Percentiles rank a stretch among this genome's conserved stretches.
Evolutionary conservation across 1,140 invertebrate species (phyloP).

Genomic region (Brachionus sp.): DNA sequence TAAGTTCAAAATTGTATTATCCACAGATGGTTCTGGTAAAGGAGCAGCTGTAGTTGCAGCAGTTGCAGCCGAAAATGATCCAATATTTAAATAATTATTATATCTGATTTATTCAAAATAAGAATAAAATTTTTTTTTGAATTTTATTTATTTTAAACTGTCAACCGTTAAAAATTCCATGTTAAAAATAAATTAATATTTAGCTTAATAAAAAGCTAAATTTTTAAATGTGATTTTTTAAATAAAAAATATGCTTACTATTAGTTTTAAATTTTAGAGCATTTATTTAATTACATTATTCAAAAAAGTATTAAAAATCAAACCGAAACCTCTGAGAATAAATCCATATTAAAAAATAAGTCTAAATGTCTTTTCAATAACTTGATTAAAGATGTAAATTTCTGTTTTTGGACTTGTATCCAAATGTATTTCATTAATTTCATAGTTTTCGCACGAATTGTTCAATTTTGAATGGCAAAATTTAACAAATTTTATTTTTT

Average conservation of each 20-base stretch:
- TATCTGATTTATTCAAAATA: neutral
- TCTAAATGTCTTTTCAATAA: neutral
- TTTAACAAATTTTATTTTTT: neutral
- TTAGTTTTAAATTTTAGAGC: neutral
- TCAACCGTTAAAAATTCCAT: neutral
- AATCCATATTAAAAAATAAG: neutral
- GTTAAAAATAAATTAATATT: neutral
- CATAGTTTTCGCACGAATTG: neutral
- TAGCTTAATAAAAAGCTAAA: neutral
- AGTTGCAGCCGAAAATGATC: conserved; percentile 20
- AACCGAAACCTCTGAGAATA: neutral
- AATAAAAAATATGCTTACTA: neutral
- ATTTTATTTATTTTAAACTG: neutral
- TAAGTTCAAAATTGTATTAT: conserved; percentile 35
- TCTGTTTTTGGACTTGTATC: neutral
- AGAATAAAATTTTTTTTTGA: neutral
- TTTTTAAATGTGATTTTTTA: neutral
- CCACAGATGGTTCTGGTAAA: conserved; percentile 35
- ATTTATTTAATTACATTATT: neutral
- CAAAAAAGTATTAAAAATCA: neutral
- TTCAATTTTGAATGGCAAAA: neutral
- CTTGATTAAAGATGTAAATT: neutral
- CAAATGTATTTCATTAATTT: neutral
- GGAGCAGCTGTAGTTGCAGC: conserved; percentile 40
- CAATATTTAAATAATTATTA: conserved; percentile 22